Evolutionary conservation across 2,797 vertebrate genomes (phyloP).

Genomic region (Petrocephalus schoutedeni): DNA sequence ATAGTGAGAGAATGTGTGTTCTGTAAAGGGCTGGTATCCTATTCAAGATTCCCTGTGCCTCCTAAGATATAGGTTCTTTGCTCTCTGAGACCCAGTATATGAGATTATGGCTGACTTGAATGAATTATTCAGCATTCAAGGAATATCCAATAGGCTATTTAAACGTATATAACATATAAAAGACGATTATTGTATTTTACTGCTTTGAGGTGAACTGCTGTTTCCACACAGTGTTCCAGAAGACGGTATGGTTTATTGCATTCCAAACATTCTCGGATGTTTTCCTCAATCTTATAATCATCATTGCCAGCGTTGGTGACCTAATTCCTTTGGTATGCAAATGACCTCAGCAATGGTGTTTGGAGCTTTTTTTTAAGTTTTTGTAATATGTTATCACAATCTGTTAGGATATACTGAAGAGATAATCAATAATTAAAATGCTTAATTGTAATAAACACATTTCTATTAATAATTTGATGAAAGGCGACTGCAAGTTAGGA

Average conservation of each 20-base stretch:
- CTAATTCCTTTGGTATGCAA: conserved; percentile 14
- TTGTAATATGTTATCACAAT: not conserved
- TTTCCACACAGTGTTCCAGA: not conserved
- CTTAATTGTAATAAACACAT: not conserved
- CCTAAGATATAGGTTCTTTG: not conserved
- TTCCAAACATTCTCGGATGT: not conserved
- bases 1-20: not conserved
- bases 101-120: not conserved
- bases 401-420: not conserved
- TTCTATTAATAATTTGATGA: not conserved
- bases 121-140: not conserved
- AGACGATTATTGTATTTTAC: not conserved
- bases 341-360: not conserved
- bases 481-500: not conserved
- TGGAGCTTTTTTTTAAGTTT: not conserved
- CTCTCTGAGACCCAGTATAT: not conserved
- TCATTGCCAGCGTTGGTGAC: not conserved
- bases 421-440: not conserved
- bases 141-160: not conserved
- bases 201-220: not conserved
- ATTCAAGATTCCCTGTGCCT: not conserved
- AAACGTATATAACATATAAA: not conserved
- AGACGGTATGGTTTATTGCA: not conserved
- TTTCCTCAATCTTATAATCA: not conserved
- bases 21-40: not conserved